These are phyloP conservation scores for Campylomormyrus tamandua DNA, from an alignment of 2,113 vertebrate species.

Conservation along the genomic window DNA sequence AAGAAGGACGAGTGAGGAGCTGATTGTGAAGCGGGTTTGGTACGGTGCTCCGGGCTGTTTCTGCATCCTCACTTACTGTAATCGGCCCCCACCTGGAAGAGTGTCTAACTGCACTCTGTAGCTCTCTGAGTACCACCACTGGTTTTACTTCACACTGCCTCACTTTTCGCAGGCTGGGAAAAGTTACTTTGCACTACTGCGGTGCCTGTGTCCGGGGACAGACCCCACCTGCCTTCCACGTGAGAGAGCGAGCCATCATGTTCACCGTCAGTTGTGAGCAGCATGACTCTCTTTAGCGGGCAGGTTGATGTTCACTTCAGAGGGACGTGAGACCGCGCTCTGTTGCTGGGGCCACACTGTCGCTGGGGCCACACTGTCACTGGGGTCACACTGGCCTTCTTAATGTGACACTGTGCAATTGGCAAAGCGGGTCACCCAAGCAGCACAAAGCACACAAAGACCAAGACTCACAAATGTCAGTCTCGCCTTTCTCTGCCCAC, in stretches of 20 bases:
- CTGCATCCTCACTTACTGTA: slow-evolving; percentile 24
- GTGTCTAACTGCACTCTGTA: slow-evolving; percentile 62
- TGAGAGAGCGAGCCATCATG: slow-evolving; percentile 50
- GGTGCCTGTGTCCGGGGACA: not conserved
- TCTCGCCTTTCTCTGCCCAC: slow-evolving; percentile 12
- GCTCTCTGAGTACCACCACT: slow-evolving; percentile 65
- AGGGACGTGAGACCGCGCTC: not conserved
- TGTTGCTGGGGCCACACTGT: not conserved
- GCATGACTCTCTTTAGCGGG: not conserved
- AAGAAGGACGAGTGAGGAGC: slow-evolving; percentile 30
- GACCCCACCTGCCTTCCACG: slow-evolving; percentile 51
- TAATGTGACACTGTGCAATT: slow-evolving; percentile 15
- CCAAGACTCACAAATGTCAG: slow-evolving; percentile 14
- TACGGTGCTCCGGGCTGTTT: slow-evolving; percentile 56
- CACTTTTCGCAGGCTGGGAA: slow-evolving; percentile 35
- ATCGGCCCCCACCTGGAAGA: slow-evolving; percentile 54
- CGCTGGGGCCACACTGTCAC: not conserved
- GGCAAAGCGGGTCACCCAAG: slow-evolving; percentile 9
- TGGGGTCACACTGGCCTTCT: not conserved
- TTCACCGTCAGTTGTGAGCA: slow-evolving; percentile 26
- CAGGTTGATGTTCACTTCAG: not conserved
- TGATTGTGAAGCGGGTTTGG: slow-evolving; percentile 63
- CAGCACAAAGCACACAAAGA: not conserved
- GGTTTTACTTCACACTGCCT: slow-evolving; percentile 34
- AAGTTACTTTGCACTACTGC: slow-evolving; percentile 41